These are phyloP conservation scores for Andrena dorsata DNA, from an alignment of 2,888 invertebrate genomes.

Conservation along the genomic window DNA sequence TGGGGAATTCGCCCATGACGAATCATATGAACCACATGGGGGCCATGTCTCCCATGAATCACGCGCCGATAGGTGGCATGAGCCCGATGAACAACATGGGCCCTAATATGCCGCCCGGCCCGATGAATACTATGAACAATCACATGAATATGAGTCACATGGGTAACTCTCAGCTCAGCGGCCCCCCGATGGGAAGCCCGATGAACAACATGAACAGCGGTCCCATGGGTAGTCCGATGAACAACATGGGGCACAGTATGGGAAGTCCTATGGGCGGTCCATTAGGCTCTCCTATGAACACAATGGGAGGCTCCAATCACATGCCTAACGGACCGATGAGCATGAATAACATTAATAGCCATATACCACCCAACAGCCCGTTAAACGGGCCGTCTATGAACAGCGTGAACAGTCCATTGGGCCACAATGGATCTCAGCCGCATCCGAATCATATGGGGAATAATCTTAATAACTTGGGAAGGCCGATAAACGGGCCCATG, in stretches of 20 bases:
- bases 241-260: slow-evolving; percentile 89
- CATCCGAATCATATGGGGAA: slow-evolving; percentile 83
- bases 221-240: slow-evolving; percentile 89
- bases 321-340: slow-evolving; percentile 83
- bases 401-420: slow-evolving; percentile 82
- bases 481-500: slow-evolving; percentile 91
- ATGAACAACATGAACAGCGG: slow-evolving; percentile 85
- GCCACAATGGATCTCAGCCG: slow-evolving; percentile 82
- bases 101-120: slow-evolving; percentile 90
- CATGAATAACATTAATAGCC: slow-evolving; percentile 83
- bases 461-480: slow-evolving; percentile 85
- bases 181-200: slow-evolving; percentile 89
- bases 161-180: slow-evolving; percentile 85
- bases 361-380: slow-evolving; percentile 83
- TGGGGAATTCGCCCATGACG: slow-evolving; percentile 83
- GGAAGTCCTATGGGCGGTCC: slow-evolving; percentile 89
- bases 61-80: slow-evolving; percentile 88
- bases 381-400: slow-evolving; percentile 83
- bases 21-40: slow-evolving; percentile 88
- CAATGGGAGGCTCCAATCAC: slow-evolving; percentile 86
- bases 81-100: slow-evolving; percentile 91
- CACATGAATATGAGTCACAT: slow-evolving; percentile 85
- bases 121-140: slow-evolving; percentile 86
- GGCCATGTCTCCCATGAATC: slow-evolving; percentile 87
- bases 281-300: slow-evolving; percentile 89